Base-by-base conservation (phyloP, 2,888 invertebrate species). In the Osmoderma eremita region DNA sequence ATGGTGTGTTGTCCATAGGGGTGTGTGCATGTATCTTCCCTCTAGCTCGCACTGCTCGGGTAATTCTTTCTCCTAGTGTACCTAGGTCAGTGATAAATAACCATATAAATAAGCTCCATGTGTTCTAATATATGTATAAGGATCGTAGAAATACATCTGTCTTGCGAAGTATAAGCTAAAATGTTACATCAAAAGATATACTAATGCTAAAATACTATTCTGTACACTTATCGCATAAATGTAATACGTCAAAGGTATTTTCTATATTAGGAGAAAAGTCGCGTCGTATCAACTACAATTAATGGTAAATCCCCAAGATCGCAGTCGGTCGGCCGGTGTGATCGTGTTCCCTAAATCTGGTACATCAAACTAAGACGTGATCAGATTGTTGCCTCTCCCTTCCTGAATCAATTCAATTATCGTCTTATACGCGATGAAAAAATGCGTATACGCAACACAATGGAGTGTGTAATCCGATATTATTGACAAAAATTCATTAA, bases 401-500 rank as follows among this genome's bases (percentile, higher is more conserved):
- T 38, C 13, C 13, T 30, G 62, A 13, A 48, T 63, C 30, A 30
- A 49, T 48, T 48, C 38, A 17, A 13, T 63, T 49, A 36, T 50
- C 24, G 13, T 22, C 24, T 50, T 50, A 12, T 13, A 24, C 20
- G 8, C 50, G 24, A 15, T 38, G 56, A 15, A 41, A 18, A 41
- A 56, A 41, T 10, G 36, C 49, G 51, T 22, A 53, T 3, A 39
- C 15, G n/a, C n/a, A n/a, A n/a, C 8, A 24, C 36, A 12, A 8
- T 8, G 30, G 54, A 13, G 24, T 42, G 18, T 0, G 17, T 30
- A 30, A 30, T 30, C 30, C 30, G 30, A 48, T 18, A 48, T 17
- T 48, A 48, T 48, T 18, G 12, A 48, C 12, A 71, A 73, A 71
- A 71, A 72, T 70, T 73, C 72, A 75, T 72, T 74, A 71, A 75